phyloP scores from a whole-genome alignment of 2,888 invertebrate genomes.

The Plemyria rubiginata region DNA sequence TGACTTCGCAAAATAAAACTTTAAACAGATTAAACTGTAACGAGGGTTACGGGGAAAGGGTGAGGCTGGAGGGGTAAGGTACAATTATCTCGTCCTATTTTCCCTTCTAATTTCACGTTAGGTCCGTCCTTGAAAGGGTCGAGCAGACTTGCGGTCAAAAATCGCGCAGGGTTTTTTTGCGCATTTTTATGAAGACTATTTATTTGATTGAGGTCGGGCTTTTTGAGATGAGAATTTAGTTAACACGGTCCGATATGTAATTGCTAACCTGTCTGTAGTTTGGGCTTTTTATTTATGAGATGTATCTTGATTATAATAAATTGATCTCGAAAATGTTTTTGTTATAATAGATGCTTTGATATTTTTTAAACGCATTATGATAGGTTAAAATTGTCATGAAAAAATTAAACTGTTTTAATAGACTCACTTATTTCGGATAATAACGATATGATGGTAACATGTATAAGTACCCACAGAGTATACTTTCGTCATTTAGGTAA shows the following conservation, averaged over 20 bases:
- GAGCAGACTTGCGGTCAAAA: slow-evolving; percentile 53
- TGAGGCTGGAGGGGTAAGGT: slow-evolving; percentile 51
- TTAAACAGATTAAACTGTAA: slow-evolving; percentile 82
- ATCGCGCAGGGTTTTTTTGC: slow-evolving; percentile 29
- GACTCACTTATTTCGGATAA: too few species aligned
- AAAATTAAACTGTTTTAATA: too few species aligned
- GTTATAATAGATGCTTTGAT: not conserved
- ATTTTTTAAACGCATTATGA: too few species aligned
- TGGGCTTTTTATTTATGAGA: slow-evolving; percentile 11
- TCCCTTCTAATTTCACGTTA: slow-evolving; percentile 79
- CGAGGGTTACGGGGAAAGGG: slow-evolving; percentile 56
- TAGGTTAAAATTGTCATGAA: too few species aligned
- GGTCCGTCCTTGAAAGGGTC: slow-evolving; percentile 57
- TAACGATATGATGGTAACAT: too few species aligned
- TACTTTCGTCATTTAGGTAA: not conserved
- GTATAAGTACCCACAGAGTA: too few species aligned
- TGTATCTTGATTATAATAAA: slow-evolving; percentile 1
- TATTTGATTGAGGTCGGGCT: slow-evolving; percentile 25
- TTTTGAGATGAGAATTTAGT: slow-evolving; percentile 18
- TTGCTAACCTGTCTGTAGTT: slow-evolving; percentile 14
- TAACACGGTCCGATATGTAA: slow-evolving; percentile 10
- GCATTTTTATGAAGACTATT: slow-evolving; percentile 21
- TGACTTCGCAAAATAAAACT: slow-evolving; percentile 80
- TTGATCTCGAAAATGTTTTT: not conserved
- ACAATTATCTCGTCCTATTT: slow-evolving; percentile 83